These are phyloP conservation scores for Apamea anceps DNA, from an alignment of 2,888 invertebrate species.

Conservation along the genomic window DNA sequence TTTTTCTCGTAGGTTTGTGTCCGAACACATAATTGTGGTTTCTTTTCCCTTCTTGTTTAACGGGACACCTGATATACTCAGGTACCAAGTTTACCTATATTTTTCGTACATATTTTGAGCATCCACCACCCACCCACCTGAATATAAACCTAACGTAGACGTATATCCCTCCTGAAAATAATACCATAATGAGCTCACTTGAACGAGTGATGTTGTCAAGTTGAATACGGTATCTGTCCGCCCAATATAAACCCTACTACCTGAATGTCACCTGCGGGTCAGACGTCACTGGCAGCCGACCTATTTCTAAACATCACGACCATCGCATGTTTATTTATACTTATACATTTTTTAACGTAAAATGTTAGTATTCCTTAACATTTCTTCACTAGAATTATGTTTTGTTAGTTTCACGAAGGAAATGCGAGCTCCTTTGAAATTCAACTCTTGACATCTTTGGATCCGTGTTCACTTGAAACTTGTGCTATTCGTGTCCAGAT, in stretches of 20 bases:
- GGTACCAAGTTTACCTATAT: not conserved
- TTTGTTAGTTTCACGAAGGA: slow-evolving; percentile 56
- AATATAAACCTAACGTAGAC: not conserved
- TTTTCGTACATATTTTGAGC: slow-evolving; percentile 6
- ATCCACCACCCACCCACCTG: not conserved
- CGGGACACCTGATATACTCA: slow-evolving; percentile 19
- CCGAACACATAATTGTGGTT: slow-evolving; percentile 27
- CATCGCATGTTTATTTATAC: slow-evolving; percentile 3
- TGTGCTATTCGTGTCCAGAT: slow-evolving; percentile 72
- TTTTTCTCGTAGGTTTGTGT: slow-evolving; percentile 34
- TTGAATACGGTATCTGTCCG: slow-evolving; percentile 10
- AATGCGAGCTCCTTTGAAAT: slow-evolving; percentile 72
- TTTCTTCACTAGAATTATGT: slow-evolving; percentile 49
- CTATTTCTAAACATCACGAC: slow-evolving; percentile 31
- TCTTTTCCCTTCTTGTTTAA: slow-evolving; percentile 27
- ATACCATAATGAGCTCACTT: slow-evolving; percentile 23
- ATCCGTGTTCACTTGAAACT: slow-evolving; percentile 74
- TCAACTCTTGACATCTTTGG: slow-evolving; percentile 73
- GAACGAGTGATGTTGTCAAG: slow-evolving; percentile 24
- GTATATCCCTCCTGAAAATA: slow-evolving; percentile 15
- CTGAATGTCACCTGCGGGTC: slow-evolving; percentile 37
- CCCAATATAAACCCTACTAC: slow-evolving; percentile 28
- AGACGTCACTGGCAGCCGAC: slow-evolving; percentile 33
- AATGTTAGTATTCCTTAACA: slow-evolving; percentile 30
- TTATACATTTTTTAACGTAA: slow-evolving; percentile 4